Percentiles rank a stretch among this genome's conserved stretches.
phyloP scores from a whole-genome alignment of 2,113 vertebrate species.

The Heterochromis multidens region DNA sequence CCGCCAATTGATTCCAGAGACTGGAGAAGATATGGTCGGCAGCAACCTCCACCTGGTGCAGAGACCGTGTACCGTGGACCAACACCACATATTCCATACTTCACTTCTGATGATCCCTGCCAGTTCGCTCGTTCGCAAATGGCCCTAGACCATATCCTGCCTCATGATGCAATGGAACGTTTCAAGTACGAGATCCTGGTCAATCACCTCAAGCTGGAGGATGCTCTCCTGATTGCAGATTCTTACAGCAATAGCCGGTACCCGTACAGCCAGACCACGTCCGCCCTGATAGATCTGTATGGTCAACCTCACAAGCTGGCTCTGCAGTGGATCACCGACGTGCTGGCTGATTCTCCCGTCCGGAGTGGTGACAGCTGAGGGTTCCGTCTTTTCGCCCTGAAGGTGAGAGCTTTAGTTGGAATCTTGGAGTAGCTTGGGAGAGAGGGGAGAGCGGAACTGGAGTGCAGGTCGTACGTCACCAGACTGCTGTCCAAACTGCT shows the following conservation, averaged over 20 bases:
- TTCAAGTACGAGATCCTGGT: background rate
- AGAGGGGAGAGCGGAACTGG: background rate
- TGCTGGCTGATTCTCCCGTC: too few relatives aligned
- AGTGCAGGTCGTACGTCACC: background rate
- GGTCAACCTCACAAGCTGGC: too few relatives aligned
- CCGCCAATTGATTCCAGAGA: background rate
- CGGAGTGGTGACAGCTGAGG: too few relatives aligned
- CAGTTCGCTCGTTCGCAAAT: too few relatives aligned
- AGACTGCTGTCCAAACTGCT: too few relatives aligned
- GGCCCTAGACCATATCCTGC: accelerated
- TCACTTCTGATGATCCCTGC: background rate
- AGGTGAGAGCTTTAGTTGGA: background rate
- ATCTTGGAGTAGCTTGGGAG: background rate
- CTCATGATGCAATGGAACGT: background rate
- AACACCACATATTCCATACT: background rate
- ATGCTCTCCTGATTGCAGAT: background rate
- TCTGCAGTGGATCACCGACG: too few relatives aligned
- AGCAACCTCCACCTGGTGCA: background rate
- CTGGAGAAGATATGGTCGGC: background rate
- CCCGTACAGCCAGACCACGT: background rate
- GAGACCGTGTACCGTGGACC: accelerated
- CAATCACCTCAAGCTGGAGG: background rate
- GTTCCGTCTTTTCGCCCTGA: background rate
- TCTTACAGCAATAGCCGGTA: background rate
- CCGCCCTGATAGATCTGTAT: accelerated